These are phyloP conservation scores for Tenebrosternarchus preto DNA, from an alignment of 2,113 vertebrate species.

Conservation along the genomic window DNA sequence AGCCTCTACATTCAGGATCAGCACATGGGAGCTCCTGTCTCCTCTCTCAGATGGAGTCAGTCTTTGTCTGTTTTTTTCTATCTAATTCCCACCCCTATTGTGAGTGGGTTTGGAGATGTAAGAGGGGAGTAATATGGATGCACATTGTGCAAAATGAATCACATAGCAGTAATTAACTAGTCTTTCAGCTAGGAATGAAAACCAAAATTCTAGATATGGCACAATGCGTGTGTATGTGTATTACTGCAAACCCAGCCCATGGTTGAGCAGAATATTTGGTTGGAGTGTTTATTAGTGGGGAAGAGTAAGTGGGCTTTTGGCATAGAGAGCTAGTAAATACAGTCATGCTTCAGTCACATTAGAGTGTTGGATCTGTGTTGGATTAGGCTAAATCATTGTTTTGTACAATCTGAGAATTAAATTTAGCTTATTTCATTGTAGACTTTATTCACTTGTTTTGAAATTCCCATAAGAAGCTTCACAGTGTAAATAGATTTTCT, in stretches of 20 bases:
- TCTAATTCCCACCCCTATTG: slow-evolving; percentile 13
- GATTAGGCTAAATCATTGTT: too few relatives aligned
- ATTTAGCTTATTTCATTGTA: too few relatives aligned
- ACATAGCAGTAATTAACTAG: slow-evolving; percentile 26
- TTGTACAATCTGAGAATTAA: too few relatives aligned
- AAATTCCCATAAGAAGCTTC: too few relatives aligned
- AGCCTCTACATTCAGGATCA: not conserved
- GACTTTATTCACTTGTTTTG: too few relatives aligned
- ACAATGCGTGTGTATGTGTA: not conserved
- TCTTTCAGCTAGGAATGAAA: not conserved
- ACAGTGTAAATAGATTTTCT: too few relatives aligned
- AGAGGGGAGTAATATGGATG: slow-evolving; percentile 17
- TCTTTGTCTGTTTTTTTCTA: slow-evolving; percentile 24
- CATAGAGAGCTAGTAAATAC: not conserved
- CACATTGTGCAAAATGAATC: slow-evolving; percentile 23
- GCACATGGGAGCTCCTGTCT: slow-evolving; percentile 3
- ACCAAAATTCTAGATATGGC: slow-evolving; percentile 10
- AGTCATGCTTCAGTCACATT: not conserved
- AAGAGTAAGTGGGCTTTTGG: not conserved
- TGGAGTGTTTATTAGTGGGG: not conserved
- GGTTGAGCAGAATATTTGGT: not conserved
- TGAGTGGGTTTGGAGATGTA: slow-evolving; percentile 1
- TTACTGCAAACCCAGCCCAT: not conserved
- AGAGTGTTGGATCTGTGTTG: too few relatives aligned
- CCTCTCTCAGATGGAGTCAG: slow-evolving; percentile 21